Evolutionary conservation across 2,797 vertebrate genomes (phyloP).

Genomic region (Spondyliosoma cantharus): DNA sequence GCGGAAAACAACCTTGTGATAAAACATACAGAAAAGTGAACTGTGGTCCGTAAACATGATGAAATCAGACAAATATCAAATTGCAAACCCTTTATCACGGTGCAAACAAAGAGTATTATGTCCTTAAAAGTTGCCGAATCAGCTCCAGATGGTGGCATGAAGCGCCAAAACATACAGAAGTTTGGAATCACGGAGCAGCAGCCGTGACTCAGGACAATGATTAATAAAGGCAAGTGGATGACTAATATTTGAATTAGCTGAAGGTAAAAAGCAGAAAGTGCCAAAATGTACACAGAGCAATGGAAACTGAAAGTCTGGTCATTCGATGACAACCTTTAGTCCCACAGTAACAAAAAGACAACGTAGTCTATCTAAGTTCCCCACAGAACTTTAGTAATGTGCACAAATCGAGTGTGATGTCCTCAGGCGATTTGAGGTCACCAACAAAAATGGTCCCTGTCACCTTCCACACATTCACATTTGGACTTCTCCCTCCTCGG

Average conservation of each 20-base stretch:
- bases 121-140: slow-evolving; percentile 60
- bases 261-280: slow-evolving; percentile 66
- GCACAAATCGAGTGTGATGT: slow-evolving; percentile 64
- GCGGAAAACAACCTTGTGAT: slow-evolving; percentile 30
- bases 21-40: slow-evolving; percentile 48
- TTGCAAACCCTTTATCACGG: slow-evolving; percentile 47
- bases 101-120: slow-evolving; percentile 50
- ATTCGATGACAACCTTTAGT: slow-evolving; percentile 44
- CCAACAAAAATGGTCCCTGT: slow-evolving; percentile 54
- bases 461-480: slow-evolving; percentile 75
- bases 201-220: slow-evolving; percentile 30
- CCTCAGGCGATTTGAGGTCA: slow-evolving; percentile 63
- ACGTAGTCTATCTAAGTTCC: slow-evolving; percentile 53
- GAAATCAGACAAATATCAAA: slow-evolving; percentile 50
- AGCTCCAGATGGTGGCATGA: slow-evolving; percentile 59
- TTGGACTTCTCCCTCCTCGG: slow-evolving; percentile 61
- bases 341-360: slow-evolving; percentile 50
- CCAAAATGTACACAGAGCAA: slow-evolving; percentile 56
- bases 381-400: slow-evolving; percentile 57
- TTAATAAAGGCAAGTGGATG: slow-evolving; percentile 39
- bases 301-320: slow-evolving; percentile 53
- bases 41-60: slow-evolving; percentile 36
- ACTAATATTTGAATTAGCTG: slow-evolving; percentile 46
- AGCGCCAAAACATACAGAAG: slow-evolving; percentile 60
- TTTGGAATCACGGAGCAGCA: slow-evolving; percentile 39